Evolutionary conservation across 1,140 invertebrate species (phyloP), one percentile per base, ranked within the genome.

Genomic region (Cephus cinctus): DNA sequence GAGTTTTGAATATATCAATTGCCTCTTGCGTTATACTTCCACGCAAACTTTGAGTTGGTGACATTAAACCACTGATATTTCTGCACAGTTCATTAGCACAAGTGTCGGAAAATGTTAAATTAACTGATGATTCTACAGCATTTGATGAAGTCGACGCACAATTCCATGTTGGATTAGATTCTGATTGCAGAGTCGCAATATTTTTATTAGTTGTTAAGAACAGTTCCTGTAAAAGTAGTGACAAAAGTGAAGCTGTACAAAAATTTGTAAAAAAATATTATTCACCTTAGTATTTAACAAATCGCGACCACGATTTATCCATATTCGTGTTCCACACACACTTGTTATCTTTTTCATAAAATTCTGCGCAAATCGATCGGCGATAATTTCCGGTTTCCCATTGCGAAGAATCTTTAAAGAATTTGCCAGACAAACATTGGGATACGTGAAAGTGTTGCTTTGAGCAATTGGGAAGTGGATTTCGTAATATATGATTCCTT

Each of bases 401-500:
- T 19, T 35, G 5, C 30, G 35, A 35, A 61, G 39, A 34, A 53
- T 35, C 47, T n/a, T n/a, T 59, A 20, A 23, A 52, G 22, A 19
- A 43, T 40, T 27, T 42, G 49, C 35, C 8, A 70, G 19, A 36
- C 67, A 70, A n/a, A 52, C 36, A 35, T 50, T 47, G 15, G 67
- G 65, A 56, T 70, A 70, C 20, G 32, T 48, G 4, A 61, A 65
- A 41, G 47, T 12, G 3, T 42, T 41, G 19, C 40, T 47, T 20
- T 32, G 50, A 4, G 54, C 39, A 2, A 52, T 39, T 4, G 51
- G 39, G 40, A 70, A 70, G 22, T 57, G 43, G 14, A 70, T 44
- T 41, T 61, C 44, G 34, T 59, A 67, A 50, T 63, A 75, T 16
- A 65, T 47, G 16, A 67, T 46, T 18, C 43, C 60, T 5, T 56